phyloP scores from a whole-genome alignment of 2,888 invertebrate genomes.

The Tetanocera ferruginea region DNA sequence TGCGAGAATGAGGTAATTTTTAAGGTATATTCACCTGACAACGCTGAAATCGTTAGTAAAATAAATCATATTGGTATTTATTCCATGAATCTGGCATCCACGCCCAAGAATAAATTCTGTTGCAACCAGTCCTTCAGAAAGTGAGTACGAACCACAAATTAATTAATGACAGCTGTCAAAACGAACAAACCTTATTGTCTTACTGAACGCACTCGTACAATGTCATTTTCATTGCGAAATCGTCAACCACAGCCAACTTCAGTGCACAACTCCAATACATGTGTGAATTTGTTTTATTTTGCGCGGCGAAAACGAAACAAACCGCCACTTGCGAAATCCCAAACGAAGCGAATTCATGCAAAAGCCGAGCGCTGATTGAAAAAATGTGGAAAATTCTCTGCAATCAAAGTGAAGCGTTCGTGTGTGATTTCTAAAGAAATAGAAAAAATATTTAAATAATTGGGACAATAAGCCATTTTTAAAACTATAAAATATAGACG shows the following conservation, averaged over 20 bases:
- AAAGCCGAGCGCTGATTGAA: conserved; percentile 1
- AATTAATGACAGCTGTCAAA: too few relatives aligned
- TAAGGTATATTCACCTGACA: too few relatives aligned
- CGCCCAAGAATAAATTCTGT: too few relatives aligned
- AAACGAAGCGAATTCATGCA: conserved; percentile 23
- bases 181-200: too few relatives aligned
- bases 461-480: neutral
- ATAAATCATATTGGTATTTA: too few relatives aligned
- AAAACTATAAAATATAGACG: neutral
- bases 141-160: too few relatives aligned
- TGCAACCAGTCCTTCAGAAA: too few relatives aligned
- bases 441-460: neutral
- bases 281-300: neutral
- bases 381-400: conserved; percentile 30
- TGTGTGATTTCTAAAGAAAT: neutral
- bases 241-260: neutral
- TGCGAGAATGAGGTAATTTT: too few relatives aligned
- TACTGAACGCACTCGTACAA: neutral
- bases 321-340: conserved; percentile 41
- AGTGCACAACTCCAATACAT: neutral
- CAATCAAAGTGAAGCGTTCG: neutral
- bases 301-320: conserved; percentile 12
- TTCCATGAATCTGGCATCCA: too few relatives aligned
- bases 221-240: neutral
- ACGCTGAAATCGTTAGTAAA: too few relatives aligned